phyloP scores from a whole-genome alignment of 2,888 invertebrate species.

The Cosmia pyralina region DNA sequence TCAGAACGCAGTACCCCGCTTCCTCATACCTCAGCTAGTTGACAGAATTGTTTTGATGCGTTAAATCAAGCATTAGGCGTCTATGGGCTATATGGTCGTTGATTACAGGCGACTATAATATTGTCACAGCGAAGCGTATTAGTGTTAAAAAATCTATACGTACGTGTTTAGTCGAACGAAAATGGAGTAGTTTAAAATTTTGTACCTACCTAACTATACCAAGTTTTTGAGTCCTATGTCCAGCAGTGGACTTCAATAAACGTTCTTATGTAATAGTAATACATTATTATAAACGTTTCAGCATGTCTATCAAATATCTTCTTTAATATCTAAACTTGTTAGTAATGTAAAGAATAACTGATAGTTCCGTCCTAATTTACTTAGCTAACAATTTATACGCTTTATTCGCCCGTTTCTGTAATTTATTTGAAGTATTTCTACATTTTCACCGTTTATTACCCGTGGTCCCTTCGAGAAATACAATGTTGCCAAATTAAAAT shows the following conservation, averaged over 20 bases:
- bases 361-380: slow-evolving; percentile 32
- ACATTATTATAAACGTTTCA: background rate
- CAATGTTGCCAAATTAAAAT: too few species aligned
- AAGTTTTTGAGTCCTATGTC: slow-evolving; percentile 10
- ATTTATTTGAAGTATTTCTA: background rate
- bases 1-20: too few species aligned
- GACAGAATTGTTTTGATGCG: too few species aligned
- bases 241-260: slow-evolving; percentile 21
- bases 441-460: too few species aligned
- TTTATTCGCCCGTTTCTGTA: background rate
- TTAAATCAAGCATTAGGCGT: too few species aligned
- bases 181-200: slow-evolving; percentile 39
- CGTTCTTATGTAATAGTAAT: background rate
- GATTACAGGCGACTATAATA: slow-evolving; percentile 78
- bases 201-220: background rate
- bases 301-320: slow-evolving; percentile 54
- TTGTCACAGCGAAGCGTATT: slow-evolving; percentile 84
- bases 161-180: slow-evolving; percentile 14
- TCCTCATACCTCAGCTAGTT: too few species aligned
- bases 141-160: slow-evolving; percentile 58
- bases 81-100: too few species aligned
- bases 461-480: too few species aligned
- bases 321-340: slow-evolving; percentile 56
- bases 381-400: background rate
- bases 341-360: slow-evolving; percentile 60